A percentile compares a stretch with the other conserved stretches of the same genome.
These are phyloP conservation scores for Passer montanus DNA, from an alignment of 2,113 vertebrate species.

Conservation along the genomic window DNA sequence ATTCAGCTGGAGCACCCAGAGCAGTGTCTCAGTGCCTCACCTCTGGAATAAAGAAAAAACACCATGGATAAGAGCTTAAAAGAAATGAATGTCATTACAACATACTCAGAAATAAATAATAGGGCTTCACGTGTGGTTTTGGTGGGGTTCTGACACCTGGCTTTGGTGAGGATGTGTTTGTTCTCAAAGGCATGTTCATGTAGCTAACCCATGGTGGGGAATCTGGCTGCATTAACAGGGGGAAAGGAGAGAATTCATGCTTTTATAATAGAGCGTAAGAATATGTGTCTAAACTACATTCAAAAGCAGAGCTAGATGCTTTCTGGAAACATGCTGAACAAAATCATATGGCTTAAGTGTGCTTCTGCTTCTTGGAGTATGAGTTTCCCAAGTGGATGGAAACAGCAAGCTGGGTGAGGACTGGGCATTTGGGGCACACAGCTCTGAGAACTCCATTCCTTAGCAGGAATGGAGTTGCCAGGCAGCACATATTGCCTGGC, in stretches of 20 bases:
- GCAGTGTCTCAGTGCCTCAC: neutral
- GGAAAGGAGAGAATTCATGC: neutral
- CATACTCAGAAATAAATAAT: neutral
- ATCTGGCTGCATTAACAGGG: neutral
- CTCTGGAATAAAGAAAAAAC: neutral
- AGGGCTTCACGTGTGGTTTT: accelerated
- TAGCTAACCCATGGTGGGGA: neutral
- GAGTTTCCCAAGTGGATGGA: neutral
- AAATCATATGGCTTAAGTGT: neutral
- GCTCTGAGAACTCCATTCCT: neutral
- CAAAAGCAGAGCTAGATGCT: neutral
- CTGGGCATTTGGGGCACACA: neutral
- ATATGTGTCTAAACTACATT: neutral
- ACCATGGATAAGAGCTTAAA: neutral
- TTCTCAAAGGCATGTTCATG: neutral
- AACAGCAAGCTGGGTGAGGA: neutral
- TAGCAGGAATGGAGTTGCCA: neutral
- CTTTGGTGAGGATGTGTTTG: neutral
- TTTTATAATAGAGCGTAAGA: neutral
- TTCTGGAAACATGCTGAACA: neutral
- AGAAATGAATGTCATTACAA: neutral
- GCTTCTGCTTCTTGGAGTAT: neutral
- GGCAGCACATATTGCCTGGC: neutral
- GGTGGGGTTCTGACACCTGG: neutral
- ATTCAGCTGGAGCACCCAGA: neutral